Conservation (phyloP, 2,113 vertebrate species). For the Lamprologus tigripictilis region DNA sequence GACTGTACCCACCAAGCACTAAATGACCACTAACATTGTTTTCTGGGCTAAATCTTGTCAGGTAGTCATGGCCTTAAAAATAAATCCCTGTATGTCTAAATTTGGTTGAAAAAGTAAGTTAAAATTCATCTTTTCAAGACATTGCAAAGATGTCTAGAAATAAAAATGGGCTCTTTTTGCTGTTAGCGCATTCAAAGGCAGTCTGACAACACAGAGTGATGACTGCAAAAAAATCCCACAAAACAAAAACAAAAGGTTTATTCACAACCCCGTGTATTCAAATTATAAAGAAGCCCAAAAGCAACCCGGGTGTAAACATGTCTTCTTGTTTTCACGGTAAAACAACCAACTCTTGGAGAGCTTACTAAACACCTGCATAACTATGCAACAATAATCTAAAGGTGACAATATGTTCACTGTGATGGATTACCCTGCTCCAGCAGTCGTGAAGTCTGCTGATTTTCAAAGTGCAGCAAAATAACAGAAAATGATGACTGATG, state of each 20-base stretch:
- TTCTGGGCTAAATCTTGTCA: neutral
- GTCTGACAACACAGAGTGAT: neutral
- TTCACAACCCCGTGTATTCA: accelerated
- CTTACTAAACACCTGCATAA: neutral
- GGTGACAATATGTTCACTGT: neutral
- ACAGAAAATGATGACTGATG: neutral
- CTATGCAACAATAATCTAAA: neutral
- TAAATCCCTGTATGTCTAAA: neutral
- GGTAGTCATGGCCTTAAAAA: neutral
- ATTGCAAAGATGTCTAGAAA: neutral
- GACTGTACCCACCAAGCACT: neutral
- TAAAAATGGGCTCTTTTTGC: neutral
- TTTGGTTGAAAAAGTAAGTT: neutral
- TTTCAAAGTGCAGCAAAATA: neutral
- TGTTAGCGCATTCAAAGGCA: neutral
- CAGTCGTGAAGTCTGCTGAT: neutral
- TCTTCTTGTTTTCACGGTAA: neutral
- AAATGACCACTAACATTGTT: neutral
- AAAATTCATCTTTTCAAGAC: neutral
- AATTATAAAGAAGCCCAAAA: neutral
- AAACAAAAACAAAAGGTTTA: accelerated
- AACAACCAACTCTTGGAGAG: neutral
- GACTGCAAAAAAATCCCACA: neutral
- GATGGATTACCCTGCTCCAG: neutral
- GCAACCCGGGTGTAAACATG: neutral